A percentile compares a stretch with the other conserved stretches of the same genome.
Evolutionary conservation across 2,888 invertebrate genomes (phyloP).

Genomic region (Busseola fusca): DNA sequence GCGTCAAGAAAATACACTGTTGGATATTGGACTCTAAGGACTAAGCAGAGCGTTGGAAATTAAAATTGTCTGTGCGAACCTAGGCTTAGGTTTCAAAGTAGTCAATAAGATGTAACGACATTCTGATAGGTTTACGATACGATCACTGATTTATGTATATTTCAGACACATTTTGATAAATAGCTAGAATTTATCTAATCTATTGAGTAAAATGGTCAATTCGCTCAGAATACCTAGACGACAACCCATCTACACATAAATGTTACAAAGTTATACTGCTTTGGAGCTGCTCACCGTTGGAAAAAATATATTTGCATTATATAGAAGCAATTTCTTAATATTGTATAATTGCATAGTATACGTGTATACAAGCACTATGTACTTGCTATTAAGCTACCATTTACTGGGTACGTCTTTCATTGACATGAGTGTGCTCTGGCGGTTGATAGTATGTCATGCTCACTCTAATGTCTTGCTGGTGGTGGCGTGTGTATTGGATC

Average conservation of each 20-base stretch:
- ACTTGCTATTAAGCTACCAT: too few relatives aligned
- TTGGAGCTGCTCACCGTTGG: too few relatives aligned
- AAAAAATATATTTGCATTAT: too few relatives aligned
- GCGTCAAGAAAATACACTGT: not conserved
- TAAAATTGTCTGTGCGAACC: not conserved
- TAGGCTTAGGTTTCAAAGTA: not conserved
- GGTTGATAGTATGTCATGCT: too few relatives aligned
- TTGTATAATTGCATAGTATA: too few relatives aligned
- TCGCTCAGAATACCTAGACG: not conserved
- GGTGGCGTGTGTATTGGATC: too few relatives aligned
- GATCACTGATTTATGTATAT: not conserved
- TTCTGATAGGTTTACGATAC: not conserved
- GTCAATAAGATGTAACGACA: not conserved
- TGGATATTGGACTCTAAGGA: not conserved
- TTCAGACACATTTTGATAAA: not conserved
- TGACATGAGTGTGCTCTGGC: too few relatives aligned
- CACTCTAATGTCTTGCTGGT: too few relatives aligned
- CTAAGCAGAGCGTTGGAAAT: not conserved
- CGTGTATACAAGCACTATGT: too few relatives aligned
- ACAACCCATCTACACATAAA: not conserved
- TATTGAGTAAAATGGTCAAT: slow-evolving; percentile 4
- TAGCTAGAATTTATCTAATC: not conserved
- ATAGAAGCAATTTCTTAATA: too few relatives aligned
- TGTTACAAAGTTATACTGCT: not conserved
- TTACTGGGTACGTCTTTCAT: too few relatives aligned